Percentiles rank a stretch among this genome's conserved stretches.
These are phyloP conservation scores for Maccullochella peelii DNA, from an alignment of 2,113 vertebrate genomes.

Conservation along the genomic window DNA sequence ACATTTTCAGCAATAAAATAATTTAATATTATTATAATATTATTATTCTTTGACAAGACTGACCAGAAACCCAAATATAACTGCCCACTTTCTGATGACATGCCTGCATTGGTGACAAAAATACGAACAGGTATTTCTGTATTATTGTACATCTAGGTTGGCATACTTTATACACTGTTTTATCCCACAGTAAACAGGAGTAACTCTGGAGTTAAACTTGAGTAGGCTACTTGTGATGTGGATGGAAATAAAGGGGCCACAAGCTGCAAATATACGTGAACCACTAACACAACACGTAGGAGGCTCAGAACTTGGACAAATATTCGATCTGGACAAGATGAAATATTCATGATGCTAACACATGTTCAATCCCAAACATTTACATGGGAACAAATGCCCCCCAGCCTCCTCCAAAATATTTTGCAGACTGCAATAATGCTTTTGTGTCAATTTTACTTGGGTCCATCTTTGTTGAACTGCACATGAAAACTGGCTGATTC, in stretches of 20 bases:
- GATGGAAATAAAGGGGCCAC: background rate
- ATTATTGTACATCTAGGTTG: background rate
- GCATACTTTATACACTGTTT: background rate
- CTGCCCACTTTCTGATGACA: background rate
- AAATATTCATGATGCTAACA: background rate
- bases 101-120: background rate
- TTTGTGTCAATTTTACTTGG: background rate
- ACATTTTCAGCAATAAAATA: background rate
- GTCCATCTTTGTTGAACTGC: background rate
- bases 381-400: background rate
- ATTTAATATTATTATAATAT: background rate
- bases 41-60: background rate
- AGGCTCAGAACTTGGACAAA: background rate
- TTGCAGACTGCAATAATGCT: background rate
- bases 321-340: background rate
- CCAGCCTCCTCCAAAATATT: background rate
- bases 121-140: too few species aligned
- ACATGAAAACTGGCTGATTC: background rate
- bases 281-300: background rate
- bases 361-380: background rate
- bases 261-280: background rate
- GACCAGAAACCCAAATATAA: background rate
- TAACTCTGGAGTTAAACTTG: background rate
- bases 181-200: background rate
- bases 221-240: background rate